phyloP scores from a whole-genome alignment of 1,140 invertebrate species.

The Papilio machaon region DNA sequence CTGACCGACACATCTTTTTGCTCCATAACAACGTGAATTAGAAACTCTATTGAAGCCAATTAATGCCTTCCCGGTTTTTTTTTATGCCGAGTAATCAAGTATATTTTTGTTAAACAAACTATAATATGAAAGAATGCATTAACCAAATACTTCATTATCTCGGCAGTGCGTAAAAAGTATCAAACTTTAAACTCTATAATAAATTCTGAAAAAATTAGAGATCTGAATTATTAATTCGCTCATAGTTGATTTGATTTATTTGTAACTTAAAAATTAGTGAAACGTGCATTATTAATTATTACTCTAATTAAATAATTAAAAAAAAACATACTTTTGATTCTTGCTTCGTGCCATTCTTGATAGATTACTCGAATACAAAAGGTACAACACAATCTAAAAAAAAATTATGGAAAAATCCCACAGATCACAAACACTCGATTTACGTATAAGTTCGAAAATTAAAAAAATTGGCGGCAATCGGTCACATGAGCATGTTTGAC shows the following conservation, averaged over 20 bases:
- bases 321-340: constrained; percentile 59
- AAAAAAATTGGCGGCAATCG: constrained; percentile 73
- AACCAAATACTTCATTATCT: not conserved
- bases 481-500: constrained; percentile 76
- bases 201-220: not conserved
- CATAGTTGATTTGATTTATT: not conserved
- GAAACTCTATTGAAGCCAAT: constrained; percentile 32
- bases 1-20: not conserved
- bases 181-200: not conserved
- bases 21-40: constrained; percentile 12
- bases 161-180: not conserved
- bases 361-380: constrained; percentile 44
- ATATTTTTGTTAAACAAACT: constrained; percentile 2
- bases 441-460: constrained; percentile 66
- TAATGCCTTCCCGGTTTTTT: constrained; percentile 26
- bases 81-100: not conserved
- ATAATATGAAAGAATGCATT: not conserved
- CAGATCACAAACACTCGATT: constrained; percentile 59
- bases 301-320: constrained; percentile 23
- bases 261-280: not conserved
- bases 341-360: constrained; percentile 61
- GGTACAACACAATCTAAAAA: constrained; percentile 42
- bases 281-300: not conserved
- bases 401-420: constrained; percentile 51
- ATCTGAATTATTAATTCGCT: not conserved